Base-by-base conservation (phyloP, 2,888 invertebrate genomes). In the Trichacis sp. region DNA sequence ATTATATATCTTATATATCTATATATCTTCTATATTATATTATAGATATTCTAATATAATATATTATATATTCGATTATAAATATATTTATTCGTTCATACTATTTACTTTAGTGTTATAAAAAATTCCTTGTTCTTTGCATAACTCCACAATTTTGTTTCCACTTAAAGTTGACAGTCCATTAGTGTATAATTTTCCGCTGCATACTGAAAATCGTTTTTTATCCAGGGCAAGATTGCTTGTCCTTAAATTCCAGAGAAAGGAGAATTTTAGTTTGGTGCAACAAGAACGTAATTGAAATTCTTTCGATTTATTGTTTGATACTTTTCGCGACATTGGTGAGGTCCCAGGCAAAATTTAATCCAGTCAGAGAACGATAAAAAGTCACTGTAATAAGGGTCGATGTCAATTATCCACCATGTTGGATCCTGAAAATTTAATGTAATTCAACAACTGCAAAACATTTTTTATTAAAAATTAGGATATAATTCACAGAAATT, bases 321-420 rank as follows among this genome's bases (percentile, higher is more conserved):
- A 42, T 20, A 48, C 48, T 11, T 20, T 55, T 38, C 42, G 19
- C 55, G 48, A 48, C 40, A 47, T 20, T 48, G 43, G 14, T 42
- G 4, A 29, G 29, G 29, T 29, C 29, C 29, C 9, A 71, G 40
- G 29, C 72, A 74, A 46, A 76, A 76, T 50, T 69, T 69, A 17
- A 66, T 59, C 75, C 72, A 74, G 20, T 76, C 74, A 18, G 68
- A 62, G 47, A 74, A 76, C 3, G 73, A 69, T 14, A 72, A 40
- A 15, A 75, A 55, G 24, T 75, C 72, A 2, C 75, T 74, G 53
- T 76, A 73, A 42, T 70, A 68, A 11, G 72, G 74, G 64, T 76
- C 69, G 11, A 73, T 52, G 54, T 76, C 73, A 0, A 72, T 64
- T 3, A 74, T 64, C 73, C 74, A 76, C 20, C 66, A 57, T 54